Evolutionary conservation across 2,797 vertebrate genomes (phyloP).

Genomic region (Acipenser transmontanus): DNA sequence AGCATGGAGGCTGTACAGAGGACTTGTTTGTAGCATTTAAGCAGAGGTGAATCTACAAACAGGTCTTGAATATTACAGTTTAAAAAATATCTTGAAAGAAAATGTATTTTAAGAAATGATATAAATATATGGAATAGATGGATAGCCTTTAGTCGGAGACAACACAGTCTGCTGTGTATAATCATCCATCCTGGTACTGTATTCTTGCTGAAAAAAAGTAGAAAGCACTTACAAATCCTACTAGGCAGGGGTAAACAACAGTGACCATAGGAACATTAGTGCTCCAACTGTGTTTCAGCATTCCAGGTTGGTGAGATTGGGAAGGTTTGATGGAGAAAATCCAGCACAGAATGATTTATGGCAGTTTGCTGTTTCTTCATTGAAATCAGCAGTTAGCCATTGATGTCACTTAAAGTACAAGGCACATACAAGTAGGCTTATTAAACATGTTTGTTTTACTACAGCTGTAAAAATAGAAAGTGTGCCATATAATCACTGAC

Average conservation of each 20-base stretch:
- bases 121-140: no score
- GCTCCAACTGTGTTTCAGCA: conserved; percentile 20
- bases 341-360: conserved; percentile 9
- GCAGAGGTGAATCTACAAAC: no score
- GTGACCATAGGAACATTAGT: conserved; percentile 24
- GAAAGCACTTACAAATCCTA: background rate
- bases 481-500: conserved; percentile 39
- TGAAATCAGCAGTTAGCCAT: conserved; percentile 44
- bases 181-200: no score
- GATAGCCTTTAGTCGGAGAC: no score
- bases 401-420: conserved; percentile 39
- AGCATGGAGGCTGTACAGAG: no score
- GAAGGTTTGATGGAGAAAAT: conserved; percentile 28
- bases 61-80: no score
- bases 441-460: conserved; percentile 43
- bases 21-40: no score
- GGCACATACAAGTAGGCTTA: conserved; percentile 49
- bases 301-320: conserved; percentile 29
- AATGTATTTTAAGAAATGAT: no score
- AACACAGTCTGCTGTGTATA: no score
- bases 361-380: conserved; percentile 36
- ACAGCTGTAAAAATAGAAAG: conserved; percentile 42
- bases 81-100: no score
- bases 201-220: no score
- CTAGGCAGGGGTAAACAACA: conserved; percentile 12